phyloP scores from a whole-genome alignment of 2,888 invertebrate genomes.

The Drosophila algonquin region DNA sequence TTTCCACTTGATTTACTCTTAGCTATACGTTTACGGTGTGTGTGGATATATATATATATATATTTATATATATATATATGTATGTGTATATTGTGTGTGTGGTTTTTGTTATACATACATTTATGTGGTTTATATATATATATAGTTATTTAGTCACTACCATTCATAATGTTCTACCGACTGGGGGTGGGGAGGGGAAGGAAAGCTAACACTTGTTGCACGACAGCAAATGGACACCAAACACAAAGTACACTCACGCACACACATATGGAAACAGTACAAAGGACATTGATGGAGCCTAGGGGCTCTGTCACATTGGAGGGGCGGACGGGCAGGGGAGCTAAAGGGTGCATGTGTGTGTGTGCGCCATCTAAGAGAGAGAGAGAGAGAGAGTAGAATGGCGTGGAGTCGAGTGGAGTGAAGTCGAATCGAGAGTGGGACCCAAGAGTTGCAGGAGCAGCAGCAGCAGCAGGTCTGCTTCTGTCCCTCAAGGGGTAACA shows the following conservation, averaged over 20 bases:
- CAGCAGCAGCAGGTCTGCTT: slow-evolving; percentile 1
- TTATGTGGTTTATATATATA: slow-evolving; percentile 6
- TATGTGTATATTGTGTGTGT: slow-evolving; percentile 30
- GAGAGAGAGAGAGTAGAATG: neutral
- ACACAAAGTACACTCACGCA: slow-evolving; percentile 37
- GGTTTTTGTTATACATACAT: slow-evolving; percentile 21
- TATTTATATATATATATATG: slow-evolving; percentile 6
- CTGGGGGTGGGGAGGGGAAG: slow-evolving; percentile 4
- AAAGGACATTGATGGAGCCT: neutral
- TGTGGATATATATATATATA: neutral
- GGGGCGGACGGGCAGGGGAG: neutral
- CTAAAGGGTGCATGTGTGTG: neutral
- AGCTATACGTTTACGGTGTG: slow-evolving; percentile 33
- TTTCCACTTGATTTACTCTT: slow-evolving; percentile 24
- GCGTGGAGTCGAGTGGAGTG: neutral
- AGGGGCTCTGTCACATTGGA: too few relatives aligned
- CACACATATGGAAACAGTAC: slow-evolving; percentile 5
- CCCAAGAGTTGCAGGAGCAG: neutral
- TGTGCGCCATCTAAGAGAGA: too few relatives aligned
- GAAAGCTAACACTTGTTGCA: slow-evolving; percentile 1
- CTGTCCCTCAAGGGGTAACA: neutral
- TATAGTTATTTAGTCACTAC: slow-evolving; percentile 8
- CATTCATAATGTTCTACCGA: slow-evolving; percentile 16
- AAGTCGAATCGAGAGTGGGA: neutral
- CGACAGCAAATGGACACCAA: slow-evolving; percentile 48